phyloP scores from a whole-genome alignment of 2,888 invertebrate genomes.

The Teinopalpus imperialis region DNA sequence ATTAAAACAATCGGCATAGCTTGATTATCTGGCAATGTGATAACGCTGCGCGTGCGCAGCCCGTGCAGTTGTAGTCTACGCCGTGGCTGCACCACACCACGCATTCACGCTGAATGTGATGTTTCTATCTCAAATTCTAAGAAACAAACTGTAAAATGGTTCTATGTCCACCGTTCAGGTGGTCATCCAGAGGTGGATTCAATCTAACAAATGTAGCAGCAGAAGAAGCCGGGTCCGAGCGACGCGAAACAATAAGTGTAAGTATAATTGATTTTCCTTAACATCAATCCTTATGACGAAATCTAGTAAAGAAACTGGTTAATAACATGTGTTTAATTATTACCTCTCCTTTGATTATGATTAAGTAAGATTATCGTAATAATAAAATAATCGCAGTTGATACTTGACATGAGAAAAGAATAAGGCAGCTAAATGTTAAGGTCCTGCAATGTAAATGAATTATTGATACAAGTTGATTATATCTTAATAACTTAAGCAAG shows the following conservation, averaged over 20 bases:
- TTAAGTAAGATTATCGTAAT: no score
- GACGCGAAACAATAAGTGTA: conserved; percentile 65
- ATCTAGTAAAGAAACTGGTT: not conserved
- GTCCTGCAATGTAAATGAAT: no score
- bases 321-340: not conserved
- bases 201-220: conserved; percentile 49
- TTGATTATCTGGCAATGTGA: conserved; percentile 70
- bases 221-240: conserved; percentile 34
- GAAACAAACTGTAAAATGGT: conserved; percentile 49
- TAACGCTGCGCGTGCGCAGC: conserved; percentile 61
- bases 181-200: conserved; percentile 64
- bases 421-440: no score
- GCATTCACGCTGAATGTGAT: conserved; percentile 27
- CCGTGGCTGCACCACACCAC: conserved; percentile 70
- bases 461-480: no score
- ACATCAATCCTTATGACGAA: no score
- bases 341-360: not conserved
- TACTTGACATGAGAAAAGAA: no score
- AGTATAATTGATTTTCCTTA: conserved; percentile 40
- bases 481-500: no score
- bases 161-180: conserved; percentile 71
- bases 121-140: conserved; percentile 9
- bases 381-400: no score
- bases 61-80: conserved; percentile 52
- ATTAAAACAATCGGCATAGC: conserved; percentile 77